Base-by-base conservation (phyloP, 2,797 vertebrate genomes). In the Amniataba percoides region DNA sequence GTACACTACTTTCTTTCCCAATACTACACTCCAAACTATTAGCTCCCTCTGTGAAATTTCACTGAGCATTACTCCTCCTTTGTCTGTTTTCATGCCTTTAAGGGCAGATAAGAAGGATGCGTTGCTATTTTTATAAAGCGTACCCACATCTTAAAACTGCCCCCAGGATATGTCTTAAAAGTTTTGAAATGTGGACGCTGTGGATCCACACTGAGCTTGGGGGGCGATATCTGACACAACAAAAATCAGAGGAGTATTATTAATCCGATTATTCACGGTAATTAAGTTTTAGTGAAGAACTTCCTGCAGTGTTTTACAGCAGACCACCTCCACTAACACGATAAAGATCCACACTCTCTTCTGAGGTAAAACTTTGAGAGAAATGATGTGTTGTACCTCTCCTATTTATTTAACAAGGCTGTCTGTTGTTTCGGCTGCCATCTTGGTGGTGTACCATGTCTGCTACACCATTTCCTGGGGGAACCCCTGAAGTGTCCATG, bases 81-180 rank as follows among this genome's bases (percentile, higher is more conserved):
- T 31, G 27, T 31, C 27, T 31, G 27, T 31, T 31, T 31, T 31
- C 27, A 31, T 31, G 27, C 27, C 27, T 31, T 31, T 31, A 31
- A 31, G 27, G 3, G 42, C 19, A 27, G 21, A 23, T 13, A 13
- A 23, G 48, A 51, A 23, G 39, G 51, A 46, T 25, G 25, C 14
- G 39, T 25, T 31, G 9, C 27, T 61, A 60, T 68, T 56, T 68
- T 69, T 55, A 39, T 21, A 46, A 3, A 34, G 53, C 31, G 52
- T 23, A 51, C 12, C 52, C 45, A 43, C 31, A 46, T 53, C 7
- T 25, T 51, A 15, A 39, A 68, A 49, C 0, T 23, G 27, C 19
- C 43, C 25, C 58, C 31, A 4, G 13, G 25, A 19, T 23, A 27
- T 18, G 3, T 2, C 3, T 25, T 45, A 34, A 21, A 27, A 21